These are phyloP conservation scores for Cactoblastis cactorum DNA, from an alignment of 2,888 invertebrate genomes.

Conservation along the genomic window DNA sequence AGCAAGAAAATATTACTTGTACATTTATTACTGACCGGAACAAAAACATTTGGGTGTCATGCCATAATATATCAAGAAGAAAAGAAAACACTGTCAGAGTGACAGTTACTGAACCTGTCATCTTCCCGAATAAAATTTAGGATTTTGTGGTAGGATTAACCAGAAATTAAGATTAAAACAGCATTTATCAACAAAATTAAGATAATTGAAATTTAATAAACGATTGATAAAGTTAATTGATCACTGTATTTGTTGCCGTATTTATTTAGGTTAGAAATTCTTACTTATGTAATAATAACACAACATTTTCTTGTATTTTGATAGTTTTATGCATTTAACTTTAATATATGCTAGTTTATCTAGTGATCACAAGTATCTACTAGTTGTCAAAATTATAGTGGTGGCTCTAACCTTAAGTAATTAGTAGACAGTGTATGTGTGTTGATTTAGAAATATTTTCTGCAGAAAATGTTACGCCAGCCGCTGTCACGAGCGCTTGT, in stretches of 20 bases:
- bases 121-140: constrained; percentile 31
- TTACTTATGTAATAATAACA: constrained; percentile 77
- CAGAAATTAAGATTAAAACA: constrained; percentile 36
- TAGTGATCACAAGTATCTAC: background rate
- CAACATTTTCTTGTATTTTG: constrained; percentile 37
- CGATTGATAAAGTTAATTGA: constrained; percentile 3
- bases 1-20: too few species aligned
- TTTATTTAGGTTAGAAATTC: constrained; percentile 61
- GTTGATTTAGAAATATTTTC: constrained; percentile 33
- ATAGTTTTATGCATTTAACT: constrained; percentile 13
- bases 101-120: constrained; percentile 45
- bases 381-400: background rate
- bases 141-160: constrained; percentile 47
- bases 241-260: constrained; percentile 18
- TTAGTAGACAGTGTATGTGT: constrained; percentile 23
- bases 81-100: constrained; percentile 17
- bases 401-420: background rate
- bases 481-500: constrained; percentile 84
- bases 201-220: background rate
- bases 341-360: background rate
- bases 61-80: background rate
- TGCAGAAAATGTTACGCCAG: constrained; percentile 86
- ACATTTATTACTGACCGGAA: too few species aligned
- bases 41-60: too few species aligned
- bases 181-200: background rate